Percentiles rank a stretch among this genome's conserved stretches.
phyloP scores from a whole-genome alignment of 2,888 invertebrate species.

The Quadroppia sp. region DNA sequence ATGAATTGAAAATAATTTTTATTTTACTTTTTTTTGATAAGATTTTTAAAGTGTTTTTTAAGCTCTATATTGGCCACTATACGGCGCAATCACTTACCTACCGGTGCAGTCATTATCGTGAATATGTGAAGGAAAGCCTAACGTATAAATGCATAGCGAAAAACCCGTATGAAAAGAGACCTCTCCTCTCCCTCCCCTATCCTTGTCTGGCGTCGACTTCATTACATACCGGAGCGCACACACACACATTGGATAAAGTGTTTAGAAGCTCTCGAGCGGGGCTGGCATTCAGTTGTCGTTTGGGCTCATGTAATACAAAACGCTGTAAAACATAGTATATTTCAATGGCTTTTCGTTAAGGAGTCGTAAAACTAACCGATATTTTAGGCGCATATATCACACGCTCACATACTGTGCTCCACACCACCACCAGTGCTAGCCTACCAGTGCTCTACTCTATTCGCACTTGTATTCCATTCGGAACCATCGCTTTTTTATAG shows the following conservation, averaged over 20 bases:
- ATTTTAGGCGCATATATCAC: conserved; percentile 2
- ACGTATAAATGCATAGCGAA: background rate
- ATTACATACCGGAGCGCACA: background rate
- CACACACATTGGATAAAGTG: background rate
- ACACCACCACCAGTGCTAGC: background rate
- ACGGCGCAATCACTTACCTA: background rate
- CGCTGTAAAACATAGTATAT: background rate
- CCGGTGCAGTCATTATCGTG: background rate
- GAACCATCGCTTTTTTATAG: background rate
- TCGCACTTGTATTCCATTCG: background rate
- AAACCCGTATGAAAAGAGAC: background rate
- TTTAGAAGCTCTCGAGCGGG: background rate
- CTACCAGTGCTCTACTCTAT: background rate
- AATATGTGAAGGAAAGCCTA: background rate
- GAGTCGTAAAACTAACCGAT: conserved; percentile 17
- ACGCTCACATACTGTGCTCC: background rate
- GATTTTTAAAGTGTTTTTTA: no score
- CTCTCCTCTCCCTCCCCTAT: background rate
- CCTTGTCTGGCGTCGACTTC: background rate
- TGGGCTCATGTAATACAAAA: background rate
- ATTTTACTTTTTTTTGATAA: no score
- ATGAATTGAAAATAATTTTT: no score
- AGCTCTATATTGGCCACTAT: background rate
- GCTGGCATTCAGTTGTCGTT: conserved; percentile 3
- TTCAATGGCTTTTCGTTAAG: background rate